phyloP scores from a whole-genome alignment of 2,888 invertebrate genomes.

The Sialis fuliginosa region DNA sequence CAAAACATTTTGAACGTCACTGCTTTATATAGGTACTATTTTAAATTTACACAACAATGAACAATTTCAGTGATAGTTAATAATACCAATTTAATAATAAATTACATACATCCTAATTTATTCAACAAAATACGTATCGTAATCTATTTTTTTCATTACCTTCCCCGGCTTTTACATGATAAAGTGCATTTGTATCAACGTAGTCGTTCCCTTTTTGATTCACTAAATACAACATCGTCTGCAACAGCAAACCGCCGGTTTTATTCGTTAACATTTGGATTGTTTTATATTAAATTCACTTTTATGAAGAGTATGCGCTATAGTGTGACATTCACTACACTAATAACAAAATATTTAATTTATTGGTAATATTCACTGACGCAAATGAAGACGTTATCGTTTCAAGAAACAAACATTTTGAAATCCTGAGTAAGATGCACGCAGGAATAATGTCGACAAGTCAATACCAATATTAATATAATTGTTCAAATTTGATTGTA shows the following conservation, averaged over 20 bases:
- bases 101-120: too few species aligned
- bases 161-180: slow-evolving; percentile 2
- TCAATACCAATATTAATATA: too few species aligned
- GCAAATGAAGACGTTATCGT: too few species aligned
- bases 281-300: not conserved
- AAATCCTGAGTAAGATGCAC: too few species aligned
- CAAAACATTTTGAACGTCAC: not conserved
- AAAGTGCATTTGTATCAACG: slow-evolving; percentile 6
- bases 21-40: too few species aligned
- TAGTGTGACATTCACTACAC: not conserved
- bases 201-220: slow-evolving; percentile 6
- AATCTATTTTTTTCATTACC: not conserved
- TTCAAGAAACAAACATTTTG: too few species aligned
- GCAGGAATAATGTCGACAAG: too few species aligned
- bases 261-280: slow-evolving; percentile 3
- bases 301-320: too few species aligned
- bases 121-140: not conserved
- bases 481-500: too few species aligned
- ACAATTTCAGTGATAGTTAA: too few species aligned
- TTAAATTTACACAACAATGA: too few species aligned
- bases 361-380: not conserved
- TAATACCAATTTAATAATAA: too few species aligned
- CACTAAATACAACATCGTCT: slow-evolving; percentile 7
- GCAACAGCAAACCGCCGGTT: slow-evolving; percentile 6
- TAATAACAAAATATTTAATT: not conserved